phyloP scores from a whole-genome alignment of 1,140 invertebrate species.

The Eupeodes corollae region DNA sequence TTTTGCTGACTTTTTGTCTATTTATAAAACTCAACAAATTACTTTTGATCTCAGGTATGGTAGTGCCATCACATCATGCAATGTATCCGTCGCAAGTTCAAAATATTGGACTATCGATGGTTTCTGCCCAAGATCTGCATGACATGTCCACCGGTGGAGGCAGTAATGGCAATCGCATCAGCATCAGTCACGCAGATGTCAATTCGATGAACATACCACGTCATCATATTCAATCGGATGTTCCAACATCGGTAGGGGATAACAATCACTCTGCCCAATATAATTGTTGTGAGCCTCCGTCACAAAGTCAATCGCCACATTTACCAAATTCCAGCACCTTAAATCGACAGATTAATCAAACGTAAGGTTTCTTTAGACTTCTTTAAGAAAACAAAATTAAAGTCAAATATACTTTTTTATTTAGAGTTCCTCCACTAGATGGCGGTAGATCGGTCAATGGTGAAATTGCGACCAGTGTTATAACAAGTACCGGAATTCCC shows the following conservation, averaged over 20 bases:
- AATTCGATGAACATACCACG: constrained; percentile 27
- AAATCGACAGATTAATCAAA: constrained; percentile 35
- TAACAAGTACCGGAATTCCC: constrained; percentile 33
- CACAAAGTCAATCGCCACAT: constrained; percentile 35
- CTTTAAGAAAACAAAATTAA: constrained; percentile 1
- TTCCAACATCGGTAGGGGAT: background rate
- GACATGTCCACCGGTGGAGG: constrained; percentile 22
- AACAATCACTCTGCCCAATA: constrained; percentile 28
- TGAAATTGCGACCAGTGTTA: constrained; percentile 32
- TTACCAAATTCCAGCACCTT: constrained; percentile 28
- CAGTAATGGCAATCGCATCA: constrained; percentile 2
- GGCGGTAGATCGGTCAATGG: constrained; percentile 19
- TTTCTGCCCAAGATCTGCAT: constrained; percentile 19
- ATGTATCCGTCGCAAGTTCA: constrained; percentile 29
- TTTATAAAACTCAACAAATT: too few relatives aligned
- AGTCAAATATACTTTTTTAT: background rate
- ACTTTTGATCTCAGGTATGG: too few relatives aligned
- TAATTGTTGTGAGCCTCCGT: constrained; percentile 17
- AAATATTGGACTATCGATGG: constrained; percentile 12
- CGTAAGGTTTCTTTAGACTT: constrained; percentile 20
- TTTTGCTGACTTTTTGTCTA: too few relatives aligned
- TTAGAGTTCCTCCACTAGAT: constrained; percentile 30
- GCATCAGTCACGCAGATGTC: constrained; percentile 14
- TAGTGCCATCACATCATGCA: background rate
- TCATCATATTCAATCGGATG: constrained; percentile 26